These are phyloP conservation scores for Shinisaurus crocodilurus DNA, from an alignment of 2,113 vertebrate genomes.

Conservation along the genomic window DNA sequence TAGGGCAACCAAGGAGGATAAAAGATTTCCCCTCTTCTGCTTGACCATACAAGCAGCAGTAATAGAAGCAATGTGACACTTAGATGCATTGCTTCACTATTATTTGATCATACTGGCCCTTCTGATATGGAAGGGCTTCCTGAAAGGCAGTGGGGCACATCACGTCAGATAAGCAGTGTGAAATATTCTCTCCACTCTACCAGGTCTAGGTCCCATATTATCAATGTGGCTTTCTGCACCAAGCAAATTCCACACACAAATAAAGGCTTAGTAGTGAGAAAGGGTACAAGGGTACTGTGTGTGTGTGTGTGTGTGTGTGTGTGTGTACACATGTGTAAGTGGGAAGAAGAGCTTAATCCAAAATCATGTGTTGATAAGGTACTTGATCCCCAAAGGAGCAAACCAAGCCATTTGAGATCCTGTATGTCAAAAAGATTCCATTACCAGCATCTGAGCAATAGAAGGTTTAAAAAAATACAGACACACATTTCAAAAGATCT, in stretches of 20 bases:
- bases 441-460: neutral
- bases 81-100: neutral
- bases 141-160: neutral
- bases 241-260: neutral
- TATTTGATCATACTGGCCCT: neutral
- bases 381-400: neutral
- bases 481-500: neutral
- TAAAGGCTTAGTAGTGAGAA: neutral
- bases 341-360: too few relatives aligned
- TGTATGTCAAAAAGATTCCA: rapidly evolving
- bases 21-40: neutral
- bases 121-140: neutral
- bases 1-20: neutral
- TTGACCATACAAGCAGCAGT: too few relatives aligned
- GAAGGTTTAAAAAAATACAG: neutral
- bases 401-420: neutral
- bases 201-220: neutral
- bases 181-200: neutral
- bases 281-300: neutral
- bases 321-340: neutral
- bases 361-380: neutral
- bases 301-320: neutral
- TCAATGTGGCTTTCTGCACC: neutral
- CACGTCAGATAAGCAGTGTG: neutral
- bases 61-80: neutral